Evolutionary conservation across 2,113 vertebrate species (phyloP), one percentile per base, ranked within the genome.

Genomic region (Dissostichus mawsoni): DNA sequence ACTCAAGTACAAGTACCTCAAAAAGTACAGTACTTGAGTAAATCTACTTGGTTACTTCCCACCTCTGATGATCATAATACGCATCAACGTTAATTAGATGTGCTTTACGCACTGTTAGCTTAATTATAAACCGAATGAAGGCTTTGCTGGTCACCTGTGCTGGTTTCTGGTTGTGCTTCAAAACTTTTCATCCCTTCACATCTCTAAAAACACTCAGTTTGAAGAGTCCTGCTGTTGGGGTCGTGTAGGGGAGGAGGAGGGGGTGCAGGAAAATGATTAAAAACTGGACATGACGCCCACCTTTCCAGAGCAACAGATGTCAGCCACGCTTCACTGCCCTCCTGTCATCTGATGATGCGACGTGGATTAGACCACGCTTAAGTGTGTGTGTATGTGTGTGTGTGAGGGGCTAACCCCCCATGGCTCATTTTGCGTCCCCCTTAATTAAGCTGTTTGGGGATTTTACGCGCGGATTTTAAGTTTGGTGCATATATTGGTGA

Each of bases 251-350:
- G 36, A 7, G 36, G 5, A 25, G 25, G 50, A 23, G 17, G 50
- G 41, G 52, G 2, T 14, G 45, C 0, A 41, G 48, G 45, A 70
- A 71, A 74, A 69, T 71, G 62, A 69, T 80, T 87, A 86, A 45
- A 63, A 84, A 48, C 53, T 20, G 81, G 81, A 87, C 86, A 72
- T 65, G 74, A 56, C 77, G 80, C 76, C 76, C 74, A 94, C 86
- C 81, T 89, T 50, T 73, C 52, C 75, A 53, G 89, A 44, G 92
- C 93, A 94, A 93, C 94, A 94, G 94, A 95, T 94, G 93, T 94
- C 93, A 89, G 82, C 79, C 88, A 87, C 86, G 87, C 90, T 82
- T 73, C 75, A 29, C 81, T 88, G 86, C 57, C n/a, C 58, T 76
- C 81, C 82, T 85, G 82, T 92, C 88, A 88, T 90, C 78, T 87